A percentile compares a stretch with the other conserved stretches of the same genome.
Evolutionary conservation across 2,797 vertebrate genomes (phyloP).

Genomic region (Darevskia nairensis): DNA sequence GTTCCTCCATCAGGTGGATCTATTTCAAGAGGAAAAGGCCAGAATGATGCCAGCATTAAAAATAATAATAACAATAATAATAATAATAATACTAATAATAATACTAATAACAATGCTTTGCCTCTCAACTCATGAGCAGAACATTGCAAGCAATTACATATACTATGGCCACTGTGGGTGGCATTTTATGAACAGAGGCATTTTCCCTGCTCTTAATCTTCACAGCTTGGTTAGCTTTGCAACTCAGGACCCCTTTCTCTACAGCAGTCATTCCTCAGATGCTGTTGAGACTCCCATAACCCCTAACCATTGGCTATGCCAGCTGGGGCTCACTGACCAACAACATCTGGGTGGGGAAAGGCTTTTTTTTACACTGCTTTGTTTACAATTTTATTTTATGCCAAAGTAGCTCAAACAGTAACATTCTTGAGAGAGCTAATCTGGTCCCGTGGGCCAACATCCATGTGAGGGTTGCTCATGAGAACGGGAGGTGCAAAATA

Average conservation of each 20-base stretch:
- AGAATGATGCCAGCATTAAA: not conserved
- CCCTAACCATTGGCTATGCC: not conserved
- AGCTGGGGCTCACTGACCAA: not conserved
- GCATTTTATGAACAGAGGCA: not conserved
- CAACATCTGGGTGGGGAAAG: conserved; percentile 80
- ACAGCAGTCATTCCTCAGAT: not conserved
- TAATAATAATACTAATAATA: not conserved
- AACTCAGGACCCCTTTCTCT: not conserved
- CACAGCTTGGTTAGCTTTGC: not conserved
- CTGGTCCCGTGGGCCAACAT: too few species aligned
- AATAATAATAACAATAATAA: not conserved
- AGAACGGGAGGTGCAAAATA: too few species aligned
- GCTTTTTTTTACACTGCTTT: conserved; percentile 63
- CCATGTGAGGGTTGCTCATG: too few species aligned
- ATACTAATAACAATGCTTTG: not conserved
- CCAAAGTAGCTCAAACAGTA: too few species aligned
- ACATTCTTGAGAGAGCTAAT: too few species aligned
- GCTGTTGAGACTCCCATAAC: not conserved
- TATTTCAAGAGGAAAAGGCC: not conserved
- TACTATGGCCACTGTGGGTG: not conserved
- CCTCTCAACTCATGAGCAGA: not conserved
- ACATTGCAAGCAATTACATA: not conserved
- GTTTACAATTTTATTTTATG: too few species aligned
- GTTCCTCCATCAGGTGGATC: not conserved
- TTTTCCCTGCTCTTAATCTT: not conserved